phyloP scores from a whole-genome alignment of 1,140 invertebrate genomes.

The Nylanderia fulva region DNA sequence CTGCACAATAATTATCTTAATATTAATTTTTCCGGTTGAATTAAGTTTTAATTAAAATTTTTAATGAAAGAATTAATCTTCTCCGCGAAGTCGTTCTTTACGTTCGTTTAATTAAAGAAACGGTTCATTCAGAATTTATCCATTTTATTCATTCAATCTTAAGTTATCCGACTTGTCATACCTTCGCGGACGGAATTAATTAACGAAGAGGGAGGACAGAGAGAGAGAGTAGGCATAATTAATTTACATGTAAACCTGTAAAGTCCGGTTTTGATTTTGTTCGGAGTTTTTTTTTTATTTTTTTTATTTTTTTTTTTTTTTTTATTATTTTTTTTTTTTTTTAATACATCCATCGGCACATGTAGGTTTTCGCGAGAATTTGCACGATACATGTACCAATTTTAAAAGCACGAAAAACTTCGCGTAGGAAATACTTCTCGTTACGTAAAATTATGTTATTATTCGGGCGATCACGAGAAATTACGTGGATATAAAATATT shows the following conservation, averaged over 20 bases:
- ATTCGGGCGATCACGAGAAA: background rate
- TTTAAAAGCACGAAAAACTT: background rate
- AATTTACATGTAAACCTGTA: conserved; percentile 23
- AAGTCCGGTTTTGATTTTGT: conserved; percentile 37
- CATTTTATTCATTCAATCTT: conserved; percentile 48
- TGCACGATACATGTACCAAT: background rate
- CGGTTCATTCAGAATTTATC: conserved; percentile 24
- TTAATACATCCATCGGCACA: conserved; percentile 3
- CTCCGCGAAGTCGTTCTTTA: background rate
- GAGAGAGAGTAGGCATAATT: background rate
- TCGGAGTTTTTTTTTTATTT: conserved; percentile 42
- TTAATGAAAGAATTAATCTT: background rate
- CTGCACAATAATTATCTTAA: background rate
- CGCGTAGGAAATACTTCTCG: background rate
- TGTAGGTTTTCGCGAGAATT: conserved; percentile 1
- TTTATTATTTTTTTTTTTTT: no score
- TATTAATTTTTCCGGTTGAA: background rate
- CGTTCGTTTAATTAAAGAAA: conserved; percentile 46
- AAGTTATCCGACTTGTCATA: conserved; percentile 36
- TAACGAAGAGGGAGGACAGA: conserved; percentile 14
- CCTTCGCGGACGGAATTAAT: conserved; percentile 23
- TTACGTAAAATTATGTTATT: conserved; percentile 9
- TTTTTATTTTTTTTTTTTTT: conserved; percentile 52
- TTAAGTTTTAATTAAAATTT: conserved; percentile 36
- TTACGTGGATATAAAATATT: background rate